Evolutionary conservation across 2,797 vertebrate genomes (phyloP).

Genomic region (Gallirallus australis): DNA sequence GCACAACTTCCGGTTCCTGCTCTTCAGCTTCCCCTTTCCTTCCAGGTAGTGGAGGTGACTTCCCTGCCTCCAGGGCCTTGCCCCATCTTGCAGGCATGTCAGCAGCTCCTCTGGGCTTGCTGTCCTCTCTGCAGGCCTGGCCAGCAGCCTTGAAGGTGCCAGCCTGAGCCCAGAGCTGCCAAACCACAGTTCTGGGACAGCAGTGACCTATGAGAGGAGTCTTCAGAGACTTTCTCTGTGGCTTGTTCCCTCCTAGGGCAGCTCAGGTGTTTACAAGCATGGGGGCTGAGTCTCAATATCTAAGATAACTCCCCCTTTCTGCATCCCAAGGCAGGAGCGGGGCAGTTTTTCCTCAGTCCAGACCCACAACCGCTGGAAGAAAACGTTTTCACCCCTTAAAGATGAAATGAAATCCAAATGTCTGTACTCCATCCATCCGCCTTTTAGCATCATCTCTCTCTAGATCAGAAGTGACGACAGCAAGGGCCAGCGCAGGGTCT

Average conservation of each 20-base stretch:
- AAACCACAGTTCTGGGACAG: neutral
- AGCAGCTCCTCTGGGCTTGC: neutral
- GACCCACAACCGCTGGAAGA: neutral
- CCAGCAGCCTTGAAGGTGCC: neutral
- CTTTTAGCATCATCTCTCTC: neutral
- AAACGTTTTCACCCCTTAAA: neutral
- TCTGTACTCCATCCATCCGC: accelerated
- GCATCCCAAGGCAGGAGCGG: neutral
- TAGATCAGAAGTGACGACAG: neutral
- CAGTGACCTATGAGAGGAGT: accelerated
- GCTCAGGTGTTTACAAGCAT: neutral
- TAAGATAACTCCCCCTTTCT: neutral
- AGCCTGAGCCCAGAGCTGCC: neutral
- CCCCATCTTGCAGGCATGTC: neutral
- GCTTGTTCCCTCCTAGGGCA: neutral
- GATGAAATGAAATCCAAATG: accelerated
- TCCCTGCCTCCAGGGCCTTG: neutral
- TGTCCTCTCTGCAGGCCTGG: neutral
- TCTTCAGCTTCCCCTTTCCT: neutral
- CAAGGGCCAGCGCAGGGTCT: accelerated
- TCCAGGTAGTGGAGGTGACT: neutral
- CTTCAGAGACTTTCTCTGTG: accelerated
- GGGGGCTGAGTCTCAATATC: accelerated
- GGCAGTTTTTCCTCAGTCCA: neutral
- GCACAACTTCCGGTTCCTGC: neutral